Evolutionary conservation across 2,113 vertebrate species (phyloP), one percentile per base, ranked within the genome.

Genomic region (Misgurnus anguillicaudatus): DNA sequence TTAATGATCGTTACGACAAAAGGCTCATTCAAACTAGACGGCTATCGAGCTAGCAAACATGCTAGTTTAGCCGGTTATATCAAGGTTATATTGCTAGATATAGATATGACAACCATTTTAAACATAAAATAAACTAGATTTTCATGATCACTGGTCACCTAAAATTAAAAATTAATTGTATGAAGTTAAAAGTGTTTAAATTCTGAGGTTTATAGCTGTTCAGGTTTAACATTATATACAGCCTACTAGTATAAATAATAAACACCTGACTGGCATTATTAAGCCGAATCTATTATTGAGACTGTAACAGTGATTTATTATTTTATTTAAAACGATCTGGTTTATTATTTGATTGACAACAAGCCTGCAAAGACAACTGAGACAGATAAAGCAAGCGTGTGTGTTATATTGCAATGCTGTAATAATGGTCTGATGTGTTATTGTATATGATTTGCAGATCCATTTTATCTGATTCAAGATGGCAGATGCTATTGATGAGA

Each of bases 401-500:
- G 53, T 57, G 8, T 57, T 57, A 10, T 62, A 62, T 31, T 48
- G 39, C 63, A 51, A 17, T 6, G 1, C 0, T 45, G 16, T 53
- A 39, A n/a, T 5, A 42, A 41, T 38, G 62, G 6, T n/a, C 17
- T 39, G 14, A 41, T 72, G 21, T 38, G 9, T 58, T 2, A 64
- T 6, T 47, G 14, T 64, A 14, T 3, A 5, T 76, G 8, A 41
- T 41, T n/a, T 24, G 19, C 74, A 57, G 75, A 70, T 17, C 31
- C 4, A 9, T 10, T 39, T 60, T 3, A 10, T 64, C n/a, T 57
- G 21, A 7, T 48, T 21, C 36, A 90, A 80, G 2, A 94, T 94
- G 93, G 63, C 92, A 47, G 91, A 91, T 1, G 41, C 58, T 2
- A 82, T 92, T n/a, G 86, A 91, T 0, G 86, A 90, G 17, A 94